phyloP scores from a whole-genome alignment of 2,113 vertebrate genomes.

The Lonchura striata region DNA sequence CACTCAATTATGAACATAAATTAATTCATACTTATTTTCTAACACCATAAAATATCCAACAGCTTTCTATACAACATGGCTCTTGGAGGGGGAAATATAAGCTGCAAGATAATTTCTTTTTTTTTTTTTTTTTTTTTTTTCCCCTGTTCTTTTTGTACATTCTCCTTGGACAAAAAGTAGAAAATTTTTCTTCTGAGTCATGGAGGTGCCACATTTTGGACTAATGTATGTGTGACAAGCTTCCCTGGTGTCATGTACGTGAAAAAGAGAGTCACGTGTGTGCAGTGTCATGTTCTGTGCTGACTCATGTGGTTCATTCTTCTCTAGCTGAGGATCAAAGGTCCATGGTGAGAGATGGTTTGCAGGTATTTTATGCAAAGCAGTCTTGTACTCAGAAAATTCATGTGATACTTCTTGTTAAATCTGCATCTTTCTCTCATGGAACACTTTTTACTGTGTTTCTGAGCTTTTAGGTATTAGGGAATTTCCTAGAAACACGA shows the following conservation, averaged over 20 bases:
- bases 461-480: background rate
- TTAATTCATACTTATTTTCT: background rate
- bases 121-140: too few species aligned
- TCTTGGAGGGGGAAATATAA: rapidly evolving
- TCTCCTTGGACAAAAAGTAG: background rate
- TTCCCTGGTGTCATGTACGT: background rate
- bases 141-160: background rate
- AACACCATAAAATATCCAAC: background rate
- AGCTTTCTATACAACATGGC: rapidly evolving
- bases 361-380: background rate
- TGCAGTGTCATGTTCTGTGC: background rate
- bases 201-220: background rate
- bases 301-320: background rate
- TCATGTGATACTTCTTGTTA: rapidly evolving
- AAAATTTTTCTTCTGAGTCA: background rate
- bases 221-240: background rate
- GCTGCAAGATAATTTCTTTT: background rate
- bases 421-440: background rate
- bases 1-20: background rate
- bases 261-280: background rate
- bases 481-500: background rate
- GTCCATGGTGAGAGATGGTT: background rate
- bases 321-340: background rate
- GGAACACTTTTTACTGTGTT: background rate
- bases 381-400: background rate